phyloP scores from a whole-genome alignment of 2,888 invertebrate genomes.

The Trissonchulus latispiculum region DNA sequence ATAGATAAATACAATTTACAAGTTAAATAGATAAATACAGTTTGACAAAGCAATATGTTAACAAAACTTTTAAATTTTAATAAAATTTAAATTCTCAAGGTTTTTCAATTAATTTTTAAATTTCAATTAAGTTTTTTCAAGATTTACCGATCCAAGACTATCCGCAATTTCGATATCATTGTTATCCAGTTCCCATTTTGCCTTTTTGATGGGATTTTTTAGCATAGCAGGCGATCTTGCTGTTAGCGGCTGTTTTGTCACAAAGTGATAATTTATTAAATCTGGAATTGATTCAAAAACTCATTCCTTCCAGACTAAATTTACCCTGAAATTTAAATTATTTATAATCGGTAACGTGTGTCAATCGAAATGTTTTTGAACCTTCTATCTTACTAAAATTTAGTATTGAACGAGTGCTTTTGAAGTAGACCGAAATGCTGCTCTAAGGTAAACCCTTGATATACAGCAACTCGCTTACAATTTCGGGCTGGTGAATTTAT shows the following conservation, averaged over 20 bases:
- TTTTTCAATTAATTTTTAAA: not conserved
- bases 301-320: constrained; percentile 83
- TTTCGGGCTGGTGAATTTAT: no score
- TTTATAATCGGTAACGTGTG: no score
- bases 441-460: no score
- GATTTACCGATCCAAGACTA: not conserved
- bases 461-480: no score
- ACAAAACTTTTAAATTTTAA: not conserved
- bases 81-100: not conserved
- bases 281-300: constrained; percentile 85
- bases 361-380: no score
- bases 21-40: not conserved
- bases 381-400: no score
- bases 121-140: no score
- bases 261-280: constrained; percentile 74
- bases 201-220: constrained; percentile 69
- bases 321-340: no score
- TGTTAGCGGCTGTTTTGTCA: constrained; percentile 75
- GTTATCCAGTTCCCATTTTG: constrained; percentile 90
- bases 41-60: not conserved
- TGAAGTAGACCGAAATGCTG: no score
- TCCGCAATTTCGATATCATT: constrained; percentile 64
- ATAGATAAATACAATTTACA: not conserved
- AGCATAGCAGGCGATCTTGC: constrained; percentile 81
- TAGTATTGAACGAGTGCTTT: no score